Evolutionary conservation across 2,113 vertebrate genomes (phyloP), one percentile per base, ranked within the genome.

Genomic region (Aleadryas rufinucha): DNA sequence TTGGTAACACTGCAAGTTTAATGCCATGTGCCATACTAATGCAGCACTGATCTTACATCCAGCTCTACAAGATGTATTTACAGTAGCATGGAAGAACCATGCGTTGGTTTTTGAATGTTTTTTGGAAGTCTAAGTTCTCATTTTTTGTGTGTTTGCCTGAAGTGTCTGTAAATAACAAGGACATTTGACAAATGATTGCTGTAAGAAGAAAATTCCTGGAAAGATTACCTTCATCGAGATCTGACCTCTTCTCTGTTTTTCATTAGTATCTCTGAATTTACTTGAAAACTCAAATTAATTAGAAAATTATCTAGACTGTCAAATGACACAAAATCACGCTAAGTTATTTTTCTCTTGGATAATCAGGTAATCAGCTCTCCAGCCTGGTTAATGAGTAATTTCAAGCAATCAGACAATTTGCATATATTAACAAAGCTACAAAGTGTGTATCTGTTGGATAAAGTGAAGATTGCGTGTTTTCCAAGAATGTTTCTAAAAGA

Each of bases 311-410:
- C 92, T 91, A 95, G 77, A 77, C 93, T 94, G 68, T 89, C 94
- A 91, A 92, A 80, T 92, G 93, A 79, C 82, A 92, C 71, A 94
- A 91, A 97, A 96, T 93, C 80, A 59, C 89, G 60, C 60, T 93
- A 91, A 92, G 93, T 90, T 91, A 89, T 95, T 84, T 92, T 84
- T 84, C 82, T 87, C 83, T 92, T 78, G 64, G 88, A 88, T 75
- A 84, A 90, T 85, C 84, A 96, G 92, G 95, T 96, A 97, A 96
- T 97, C 96, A 94, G 44, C 90, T 95, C 84, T 97, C 92, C 47
- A 90, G 91, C 61, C 68, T 95, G 44, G 81, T 91, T 68, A 84
- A 76, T 95, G 78, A 87, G 87, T 80, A 88, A 95, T 81, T 92
- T 93, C 28, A 52, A 92, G 93, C 85, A 95, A 52, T 86, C 64